Conservation (phyloP, 2,113 vertebrate species). For the Taurulus bubalis region DNA sequence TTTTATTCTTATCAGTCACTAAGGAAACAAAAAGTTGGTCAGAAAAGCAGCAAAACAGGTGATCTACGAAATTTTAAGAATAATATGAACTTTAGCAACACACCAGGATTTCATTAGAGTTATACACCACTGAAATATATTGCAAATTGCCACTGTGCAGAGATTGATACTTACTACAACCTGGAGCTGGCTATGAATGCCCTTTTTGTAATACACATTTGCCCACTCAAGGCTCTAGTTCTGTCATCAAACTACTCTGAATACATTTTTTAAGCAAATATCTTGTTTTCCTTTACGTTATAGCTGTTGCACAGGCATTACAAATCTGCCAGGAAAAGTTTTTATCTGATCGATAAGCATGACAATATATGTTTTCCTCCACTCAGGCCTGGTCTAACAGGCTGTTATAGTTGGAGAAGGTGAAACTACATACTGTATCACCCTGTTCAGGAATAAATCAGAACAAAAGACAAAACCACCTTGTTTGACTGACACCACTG, state of each 20-base stretch:
- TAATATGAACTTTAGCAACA: slow-evolving; percentile 8
- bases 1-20: slow-evolving; percentile 7
- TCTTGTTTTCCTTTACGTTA: slow-evolving; percentile 19
- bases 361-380: not conserved
- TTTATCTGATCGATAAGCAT: slow-evolving; percentile 9
- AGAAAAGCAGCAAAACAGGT: slow-evolving; percentile 8
- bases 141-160: slow-evolving; percentile 22
- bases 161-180: slow-evolving; percentile 3
- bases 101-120: slow-evolving; percentile 30
- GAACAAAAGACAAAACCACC: slow-evolving; percentile 1
- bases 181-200: slow-evolving; percentile 6
- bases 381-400: not conserved
- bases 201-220: slow-evolving; percentile 12
- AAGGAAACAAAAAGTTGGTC: slow-evolving; percentile 7
- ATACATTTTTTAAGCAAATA: not conserved
- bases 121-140: slow-evolving; percentile 2
- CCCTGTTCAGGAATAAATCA: slow-evolving; percentile 1
- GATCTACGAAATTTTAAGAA: not conserved
- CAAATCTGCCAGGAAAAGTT: not conserved
- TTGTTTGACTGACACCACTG: slow-evolving; percentile 1
- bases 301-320: not conserved
- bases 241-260: slow-evolving; percentile 1
- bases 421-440: not conserved
- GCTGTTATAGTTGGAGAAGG: not conserved
- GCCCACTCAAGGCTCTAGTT: slow-evolving; percentile 4